Evolutionary conservation across 2,888 invertebrate genomes (phyloP).

Genomic region (Oxyscelio sp.): DNA sequence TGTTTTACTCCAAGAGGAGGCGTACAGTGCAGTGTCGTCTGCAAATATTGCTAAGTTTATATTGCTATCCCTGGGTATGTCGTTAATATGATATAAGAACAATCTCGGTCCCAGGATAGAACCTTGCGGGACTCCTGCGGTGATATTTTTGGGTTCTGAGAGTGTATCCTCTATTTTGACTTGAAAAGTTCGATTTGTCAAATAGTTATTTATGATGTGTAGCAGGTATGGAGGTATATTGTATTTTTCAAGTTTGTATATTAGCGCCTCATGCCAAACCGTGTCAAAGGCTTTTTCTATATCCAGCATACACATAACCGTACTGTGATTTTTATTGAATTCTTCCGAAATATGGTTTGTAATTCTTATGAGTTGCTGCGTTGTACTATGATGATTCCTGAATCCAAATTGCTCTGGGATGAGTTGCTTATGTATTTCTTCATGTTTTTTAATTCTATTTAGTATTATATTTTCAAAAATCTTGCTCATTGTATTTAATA

Average conservation of each 20-base stretch:
- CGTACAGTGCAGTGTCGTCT: constrained; percentile 8
- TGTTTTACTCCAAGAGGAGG: neutral
- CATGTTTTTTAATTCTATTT: constrained; percentile 55
- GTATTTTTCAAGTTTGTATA: constrained; percentile 45
- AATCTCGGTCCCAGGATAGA: constrained; percentile 10
- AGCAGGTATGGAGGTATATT: constrained; percentile 13
- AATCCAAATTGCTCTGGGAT: constrained; percentile 77
- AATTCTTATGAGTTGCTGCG: constrained; percentile 74
- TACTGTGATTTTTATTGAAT: constrained; percentile 74
- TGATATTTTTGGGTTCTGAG: neutral
- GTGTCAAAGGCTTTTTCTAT: constrained; percentile 77
- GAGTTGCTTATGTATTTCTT: constrained; percentile 61
- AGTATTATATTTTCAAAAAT: constrained; percentile 74
- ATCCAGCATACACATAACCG: constrained; percentile 75
- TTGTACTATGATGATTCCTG: constrained; percentile 72
- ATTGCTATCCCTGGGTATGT: neutral
- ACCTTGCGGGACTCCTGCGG: constrained; percentile 13
- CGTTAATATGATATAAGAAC: neutral
- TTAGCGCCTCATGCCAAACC: constrained; percentile 73
- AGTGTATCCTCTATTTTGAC: constrained; percentile 22
- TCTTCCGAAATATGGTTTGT: constrained; percentile 68
- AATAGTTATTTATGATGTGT: constrained; percentile 17
- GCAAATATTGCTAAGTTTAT: neutral
- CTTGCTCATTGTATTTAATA: constrained; percentile 70
- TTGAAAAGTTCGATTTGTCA: constrained; percentile 23